Evolutionary conservation across 2,113 vertebrate species (phyloP).

Genomic region (Mohoua ochrocephala): DNA sequence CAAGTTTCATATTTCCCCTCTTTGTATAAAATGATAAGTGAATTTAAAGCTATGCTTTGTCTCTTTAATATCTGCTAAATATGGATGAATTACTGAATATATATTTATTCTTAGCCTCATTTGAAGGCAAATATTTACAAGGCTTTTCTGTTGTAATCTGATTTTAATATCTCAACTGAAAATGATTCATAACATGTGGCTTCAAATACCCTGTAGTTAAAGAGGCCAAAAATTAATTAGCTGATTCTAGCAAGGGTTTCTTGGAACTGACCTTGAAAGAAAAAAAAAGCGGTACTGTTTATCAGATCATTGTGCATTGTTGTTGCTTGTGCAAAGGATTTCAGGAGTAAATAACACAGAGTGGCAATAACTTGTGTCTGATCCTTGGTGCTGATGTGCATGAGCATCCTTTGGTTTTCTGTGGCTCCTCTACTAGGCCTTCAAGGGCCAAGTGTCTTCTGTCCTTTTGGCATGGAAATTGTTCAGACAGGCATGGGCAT

Average conservation of each 20-base stretch:
- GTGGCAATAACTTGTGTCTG: background rate
- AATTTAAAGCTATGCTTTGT: slow-evolving; percentile 79
- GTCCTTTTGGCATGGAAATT: background rate
- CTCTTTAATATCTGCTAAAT: slow-evolving; percentile 82
- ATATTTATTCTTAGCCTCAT: slow-evolving; percentile 81
- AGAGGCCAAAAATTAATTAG: slow-evolving; percentile 78
- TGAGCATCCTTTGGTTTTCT: background rate
- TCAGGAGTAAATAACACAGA: slow-evolving; percentile 57
- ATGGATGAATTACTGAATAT: slow-evolving; percentile 83
- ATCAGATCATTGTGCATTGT: slow-evolving; percentile 65
- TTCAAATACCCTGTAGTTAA: slow-evolving; percentile 73
- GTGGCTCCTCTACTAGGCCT: background rate
- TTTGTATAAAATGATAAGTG: slow-evolving; percentile 80
- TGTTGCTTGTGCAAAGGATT: slow-evolving; percentile 62
- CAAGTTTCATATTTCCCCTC: slow-evolving; percentile 67
- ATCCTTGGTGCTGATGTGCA: background rate
- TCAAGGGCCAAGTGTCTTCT: background rate
- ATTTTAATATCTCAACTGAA: slow-evolving; percentile 82
- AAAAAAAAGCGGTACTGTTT: slow-evolving; percentile 26
- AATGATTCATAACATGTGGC: slow-evolving; percentile 74
- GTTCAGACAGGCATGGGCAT: background rate
- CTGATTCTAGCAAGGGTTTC: slow-evolving; percentile 72
- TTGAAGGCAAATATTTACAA: slow-evolving; percentile 83
- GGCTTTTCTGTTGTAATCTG: slow-evolving; percentile 79
- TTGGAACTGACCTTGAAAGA: slow-evolving; percentile 74